Percentiles rank a stretch among this genome's conserved stretches.
phyloP scores from a whole-genome alignment of 2,797 vertebrate genomes.

The Esox lucius region DNA sequence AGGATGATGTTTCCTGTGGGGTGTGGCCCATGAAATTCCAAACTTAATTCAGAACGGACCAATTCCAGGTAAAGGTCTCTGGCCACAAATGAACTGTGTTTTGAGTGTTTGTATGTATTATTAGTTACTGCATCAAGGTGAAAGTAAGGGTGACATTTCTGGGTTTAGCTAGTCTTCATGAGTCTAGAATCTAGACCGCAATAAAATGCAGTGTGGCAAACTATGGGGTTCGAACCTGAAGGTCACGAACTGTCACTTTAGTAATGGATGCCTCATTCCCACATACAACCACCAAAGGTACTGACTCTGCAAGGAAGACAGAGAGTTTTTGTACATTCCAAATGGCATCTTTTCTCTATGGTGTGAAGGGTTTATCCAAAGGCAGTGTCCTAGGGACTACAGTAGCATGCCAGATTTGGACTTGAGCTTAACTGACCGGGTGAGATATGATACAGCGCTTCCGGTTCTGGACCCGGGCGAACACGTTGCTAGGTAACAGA shows the following conservation, averaged over 20 bases:
- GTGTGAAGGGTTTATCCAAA: not conserved
- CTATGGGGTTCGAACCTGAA: constrained; percentile 1
- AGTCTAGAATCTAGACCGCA: not conserved
- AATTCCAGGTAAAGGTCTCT: constrained; percentile 10
- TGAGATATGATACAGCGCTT: constrained; percentile 92
- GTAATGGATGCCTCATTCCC: not conserved
- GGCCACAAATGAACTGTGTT: constrained; percentile 9
- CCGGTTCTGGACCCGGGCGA: constrained; percentile 79
- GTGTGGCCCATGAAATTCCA: no score
- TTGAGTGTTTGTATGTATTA: not conserved
- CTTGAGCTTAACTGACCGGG: constrained; percentile 79
- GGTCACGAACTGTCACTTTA: not conserved
- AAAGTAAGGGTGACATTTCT: constrained; percentile 32
- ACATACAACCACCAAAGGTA: not conserved
- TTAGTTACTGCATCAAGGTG: constrained; percentile 10
- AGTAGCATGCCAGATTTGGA: not conserved
- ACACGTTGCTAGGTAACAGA: constrained; percentile 88
- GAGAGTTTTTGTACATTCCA: not conserved
- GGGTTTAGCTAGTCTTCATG: constrained; percentile 7
- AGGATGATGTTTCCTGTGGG: no score
- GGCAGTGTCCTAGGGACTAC: not conserved
- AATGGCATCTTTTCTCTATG: not conserved
- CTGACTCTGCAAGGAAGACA: not conserved
- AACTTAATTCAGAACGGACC: no score
- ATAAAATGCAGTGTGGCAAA: not conserved